These are phyloP conservation scores for Aegithalos caudatus DNA, from an alignment of 2,113 vertebrate genomes.

Conservation along the genomic window DNA sequence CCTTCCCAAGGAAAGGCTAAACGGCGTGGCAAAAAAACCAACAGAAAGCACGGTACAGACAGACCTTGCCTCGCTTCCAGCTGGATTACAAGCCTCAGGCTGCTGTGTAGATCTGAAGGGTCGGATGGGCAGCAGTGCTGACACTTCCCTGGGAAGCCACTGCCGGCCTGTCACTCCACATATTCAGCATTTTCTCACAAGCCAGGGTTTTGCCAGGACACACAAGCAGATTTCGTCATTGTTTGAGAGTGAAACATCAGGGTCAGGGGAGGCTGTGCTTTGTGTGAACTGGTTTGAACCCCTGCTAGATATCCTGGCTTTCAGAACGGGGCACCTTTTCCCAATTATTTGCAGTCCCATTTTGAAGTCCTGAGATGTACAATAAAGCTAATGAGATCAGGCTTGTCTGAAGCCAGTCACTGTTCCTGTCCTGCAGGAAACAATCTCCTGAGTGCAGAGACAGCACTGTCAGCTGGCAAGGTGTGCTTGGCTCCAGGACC, in stretches of 20 bases:
- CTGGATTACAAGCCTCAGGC: neutral
- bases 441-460: neutral
- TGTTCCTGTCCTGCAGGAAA: neutral
- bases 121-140: neutral
- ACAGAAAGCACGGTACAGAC: neutral
- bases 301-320: accelerated
- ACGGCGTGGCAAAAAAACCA: accelerated
- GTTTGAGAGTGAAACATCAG: neutral
- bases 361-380: neutral
- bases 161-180: neutral
- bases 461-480: neutral
- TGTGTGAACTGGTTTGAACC: neutral
- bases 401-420: neutral
- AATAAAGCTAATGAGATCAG: neutral
- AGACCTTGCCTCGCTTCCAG: neutral
- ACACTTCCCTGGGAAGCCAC: neutral
- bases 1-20: neutral
- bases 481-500: neutral
- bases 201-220: neutral
- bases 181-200: slow-evolving; percentile 1
- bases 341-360: neutral
- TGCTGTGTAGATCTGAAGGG: neutral
- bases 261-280: neutral
- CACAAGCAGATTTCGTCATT: neutral
- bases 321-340: neutral